Evolutionary conservation across 1,140 invertebrate species (phyloP), one percentile per base, ranked within the genome.

Genomic region (Tetramorium parvispinum): DNA sequence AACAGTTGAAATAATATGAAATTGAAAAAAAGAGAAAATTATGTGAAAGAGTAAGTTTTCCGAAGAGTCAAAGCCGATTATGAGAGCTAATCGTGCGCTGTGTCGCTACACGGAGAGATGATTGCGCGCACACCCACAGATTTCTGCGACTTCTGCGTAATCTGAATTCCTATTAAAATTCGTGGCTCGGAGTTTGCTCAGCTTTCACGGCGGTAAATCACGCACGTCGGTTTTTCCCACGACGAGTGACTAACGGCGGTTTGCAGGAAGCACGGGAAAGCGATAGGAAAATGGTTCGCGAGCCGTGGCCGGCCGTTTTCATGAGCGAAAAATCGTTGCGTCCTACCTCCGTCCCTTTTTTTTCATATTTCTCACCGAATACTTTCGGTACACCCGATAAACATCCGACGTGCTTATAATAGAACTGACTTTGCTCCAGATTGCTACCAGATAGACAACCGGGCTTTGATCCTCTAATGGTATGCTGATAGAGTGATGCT

Each of bases 401-500:
- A 90, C 57, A 81, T 71, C 46, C 65, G 16, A 37, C 32, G 13
- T 13, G 24, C 27, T 65, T 82, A 76, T 91, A 90, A 91, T 90
- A 89, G 43, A 85, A 55, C 18, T 32, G 88, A 61, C 68, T 59
- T 32, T 13, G 85, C 70, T 68, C 59, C 55, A 82, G 77, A 89
- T 77, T 86, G 75, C 37, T 59, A 13, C 49, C n/a, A 51, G 77
- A 82, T 81, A 78, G 79, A 90, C 37, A 86, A 79, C 1, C 46
- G 85, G 53, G 68, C 61, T 90, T 87, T 91, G 91, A 91, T 88
- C 77, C 89, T 85, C 61, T 92, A 93, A 83, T 92, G 85, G 85
- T 92, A 92, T 92, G 89, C 88, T 92, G 91, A 92, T 92, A 63
- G 86, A 87, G 91, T 92, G 87, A 92, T 87, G 91, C 91, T 92